Base-by-base conservation (phyloP, 2,888 invertebrate species). In the Drosophila cracens region DNA sequence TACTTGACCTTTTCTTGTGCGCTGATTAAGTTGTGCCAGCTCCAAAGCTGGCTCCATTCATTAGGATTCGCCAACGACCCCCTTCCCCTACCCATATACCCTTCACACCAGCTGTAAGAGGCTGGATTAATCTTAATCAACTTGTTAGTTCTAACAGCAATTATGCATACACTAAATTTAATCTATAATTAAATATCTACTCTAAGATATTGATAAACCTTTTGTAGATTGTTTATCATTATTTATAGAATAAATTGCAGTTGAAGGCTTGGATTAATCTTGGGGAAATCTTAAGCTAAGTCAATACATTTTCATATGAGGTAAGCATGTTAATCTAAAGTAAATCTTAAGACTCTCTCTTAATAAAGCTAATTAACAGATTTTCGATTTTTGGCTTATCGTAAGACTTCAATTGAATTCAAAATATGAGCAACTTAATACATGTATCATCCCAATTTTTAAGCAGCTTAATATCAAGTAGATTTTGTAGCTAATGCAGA, bases 1-100 rank as follows among this genome's bases (percentile, higher is more conserved):
- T 85, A 85, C 83, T 88, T 85, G 85, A 85, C 88, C 85, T 88
- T 85, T 87, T 81, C 81, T 69, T 74, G 36, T 70, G 65, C 53
- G 62, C 82, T 85, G 85, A 85, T 85, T 85, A 85, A 88, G 85
- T 74, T 85, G 88, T 84, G 62, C 36, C 48, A 29, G 27, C 70
- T 62, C 49, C 53, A 29, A 65, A 60, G 61, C 51, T 56, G 27
- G 40, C 10, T 59, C 38, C 61, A 65, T 71, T 75, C 79, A 68
- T 78, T 75, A 78, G 51, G 57, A 51, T 40, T 25, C 54, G n/a
- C 61, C 38, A n/a, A 62, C 29, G 38, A 54, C 25, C 11, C n/a
- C 16, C 21, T 10, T 13, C 16, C 18, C 18, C 36, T 27, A 31
- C 16, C 38, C 18, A 16, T 10, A 2, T 31, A n/a, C 21, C 8